Percentiles rank a stretch among this genome's conserved stretches.
Conservation (phyloP, 2,113 vertebrate species). For the Malurus cyaneus region DNA sequence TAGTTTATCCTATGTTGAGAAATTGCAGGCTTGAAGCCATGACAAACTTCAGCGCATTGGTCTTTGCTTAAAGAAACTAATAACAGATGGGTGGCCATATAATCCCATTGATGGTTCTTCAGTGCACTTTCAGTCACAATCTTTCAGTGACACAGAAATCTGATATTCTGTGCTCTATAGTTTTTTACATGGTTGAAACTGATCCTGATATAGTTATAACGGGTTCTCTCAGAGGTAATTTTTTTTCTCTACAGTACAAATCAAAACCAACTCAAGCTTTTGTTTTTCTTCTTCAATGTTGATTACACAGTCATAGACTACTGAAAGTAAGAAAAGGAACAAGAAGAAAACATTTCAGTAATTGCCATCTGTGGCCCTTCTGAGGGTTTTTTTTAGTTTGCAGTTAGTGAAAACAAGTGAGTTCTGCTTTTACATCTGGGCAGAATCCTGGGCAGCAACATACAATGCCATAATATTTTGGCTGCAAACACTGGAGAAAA, state of each 20-base stretch:
- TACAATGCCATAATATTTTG: neutral
- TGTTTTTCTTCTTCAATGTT: neutral
- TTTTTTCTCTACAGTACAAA: neutral
- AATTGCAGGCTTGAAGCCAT: neutral
- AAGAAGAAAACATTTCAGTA: neutral
- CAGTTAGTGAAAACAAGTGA: neutral
- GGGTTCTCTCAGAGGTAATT: neutral
- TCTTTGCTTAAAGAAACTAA: neutral
- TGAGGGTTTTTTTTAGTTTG: neutral
- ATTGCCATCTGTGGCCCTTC: neutral
- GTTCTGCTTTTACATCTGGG: neutral
- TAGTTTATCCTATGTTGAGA: neutral
- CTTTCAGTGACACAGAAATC: neutral
- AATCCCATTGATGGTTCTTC: neutral
- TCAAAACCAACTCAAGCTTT: neutral
- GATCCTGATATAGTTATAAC: neutral
- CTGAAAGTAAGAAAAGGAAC: neutral
- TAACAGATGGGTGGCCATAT: fast-evolving
- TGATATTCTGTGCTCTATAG: neutral
- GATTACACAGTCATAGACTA: neutral
- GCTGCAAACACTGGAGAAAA: neutral
- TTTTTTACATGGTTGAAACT: neutral
- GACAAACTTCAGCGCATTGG: neutral
- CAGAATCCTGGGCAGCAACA: neutral
- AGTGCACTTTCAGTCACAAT: neutral